Evolutionary conservation across 2,797 vertebrate genomes (phyloP).

Genomic region (Pseudomugil tenellus): DNA sequence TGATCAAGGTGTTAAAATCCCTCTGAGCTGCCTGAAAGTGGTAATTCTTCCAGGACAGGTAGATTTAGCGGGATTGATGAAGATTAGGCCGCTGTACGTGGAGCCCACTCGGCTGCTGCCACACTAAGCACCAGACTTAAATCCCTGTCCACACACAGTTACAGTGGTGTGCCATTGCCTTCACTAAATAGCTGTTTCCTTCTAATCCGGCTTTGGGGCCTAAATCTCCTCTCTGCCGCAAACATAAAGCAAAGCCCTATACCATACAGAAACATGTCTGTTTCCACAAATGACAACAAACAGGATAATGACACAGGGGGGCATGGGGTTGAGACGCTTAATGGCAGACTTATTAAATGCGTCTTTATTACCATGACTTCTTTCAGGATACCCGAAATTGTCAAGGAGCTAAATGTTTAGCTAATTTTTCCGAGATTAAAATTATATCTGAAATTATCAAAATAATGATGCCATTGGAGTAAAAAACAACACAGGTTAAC

Average conservation of each 20-base stretch:
- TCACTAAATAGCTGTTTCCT: constrained; percentile 63
- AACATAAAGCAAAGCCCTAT: constrained; percentile 38
- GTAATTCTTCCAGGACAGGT: constrained; percentile 72
- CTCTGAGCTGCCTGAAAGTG: constrained; percentile 70
- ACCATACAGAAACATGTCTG: constrained; percentile 16
- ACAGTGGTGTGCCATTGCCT: constrained; percentile 55
- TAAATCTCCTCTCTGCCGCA: constrained; percentile 55
- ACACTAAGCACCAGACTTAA: constrained; percentile 64
- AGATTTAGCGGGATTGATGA: constrained; percentile 77
- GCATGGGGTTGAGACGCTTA: too few species aligned
- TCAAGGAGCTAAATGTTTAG: too few species aligned
- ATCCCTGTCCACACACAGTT: constrained; percentile 59
- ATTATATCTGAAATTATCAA: too few species aligned
- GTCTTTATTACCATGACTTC: background rate
- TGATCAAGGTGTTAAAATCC: constrained; percentile 58
- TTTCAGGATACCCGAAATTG: background rate
- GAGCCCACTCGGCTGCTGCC: too few species aligned
- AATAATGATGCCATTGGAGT: too few species aligned
- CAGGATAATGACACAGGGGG: background rate
- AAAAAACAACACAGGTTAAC: too few species aligned
- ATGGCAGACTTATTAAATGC: too few species aligned
- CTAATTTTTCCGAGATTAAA: too few species aligned
- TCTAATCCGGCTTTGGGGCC: constrained; percentile 65
- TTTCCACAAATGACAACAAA: constrained; percentile 15
- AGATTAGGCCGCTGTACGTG: constrained; percentile 76